Percentiles rank a stretch among this genome's conserved stretches.
Conservation (phyloP, 2,113 vertebrate species). For the Rattus rattus region DNA sequence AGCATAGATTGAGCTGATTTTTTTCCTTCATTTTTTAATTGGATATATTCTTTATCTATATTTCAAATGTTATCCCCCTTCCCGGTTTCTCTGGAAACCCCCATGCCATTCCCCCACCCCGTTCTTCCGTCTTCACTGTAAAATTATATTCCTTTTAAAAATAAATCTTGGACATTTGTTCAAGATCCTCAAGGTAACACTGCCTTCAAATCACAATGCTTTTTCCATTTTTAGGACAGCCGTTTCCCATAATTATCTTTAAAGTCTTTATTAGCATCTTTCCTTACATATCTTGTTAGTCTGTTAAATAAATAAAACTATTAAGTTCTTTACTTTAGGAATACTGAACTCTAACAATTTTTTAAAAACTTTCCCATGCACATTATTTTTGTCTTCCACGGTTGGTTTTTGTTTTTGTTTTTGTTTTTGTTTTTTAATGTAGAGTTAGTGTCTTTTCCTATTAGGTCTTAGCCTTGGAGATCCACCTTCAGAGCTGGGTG, state of each 20-base stretch:
- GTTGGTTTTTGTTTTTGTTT: not conserved
- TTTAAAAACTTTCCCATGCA: not conserved
- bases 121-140: not conserved
- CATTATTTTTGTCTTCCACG: not conserved
- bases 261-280: not conserved
- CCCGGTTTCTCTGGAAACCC: too few relatives aligned
- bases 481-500: not conserved
- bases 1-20: slow-evolving; percentile 40
- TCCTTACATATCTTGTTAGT: not conserved
- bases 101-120: too few relatives aligned
- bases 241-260: not conserved
- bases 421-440: too few relatives aligned
- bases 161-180: slow-evolving; percentile 7
- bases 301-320: not conserved
- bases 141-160: not conserved
- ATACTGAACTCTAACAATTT: slow-evolving; percentile 4
- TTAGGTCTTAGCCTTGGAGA: not conserved
- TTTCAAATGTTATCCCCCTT: too few relatives aligned
- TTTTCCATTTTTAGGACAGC: not conserved
- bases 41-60: too few relatives aligned
- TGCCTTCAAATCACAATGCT: not conserved
- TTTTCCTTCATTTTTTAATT: not conserved
- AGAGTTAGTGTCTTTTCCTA: not conserved
- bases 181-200: not conserved
- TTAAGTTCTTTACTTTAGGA: not conserved